Percentiles rank a stretch among this genome's conserved stretches.
These are phyloP conservation scores for Rhinogobio ventralis DNA, from an alignment of 2,797 vertebrate species.

Conservation along the genomic window DNA sequence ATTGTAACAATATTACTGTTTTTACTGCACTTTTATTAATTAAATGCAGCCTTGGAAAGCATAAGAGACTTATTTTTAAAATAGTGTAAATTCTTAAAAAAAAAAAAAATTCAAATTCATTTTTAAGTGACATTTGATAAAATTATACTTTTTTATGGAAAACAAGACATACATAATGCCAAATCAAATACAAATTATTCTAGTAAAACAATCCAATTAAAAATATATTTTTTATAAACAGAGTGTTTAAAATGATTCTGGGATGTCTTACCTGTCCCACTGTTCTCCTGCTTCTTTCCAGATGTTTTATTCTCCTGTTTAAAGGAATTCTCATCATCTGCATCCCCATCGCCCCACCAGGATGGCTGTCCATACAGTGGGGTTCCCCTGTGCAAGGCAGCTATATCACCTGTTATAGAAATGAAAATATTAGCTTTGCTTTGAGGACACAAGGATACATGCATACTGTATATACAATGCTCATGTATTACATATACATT, in stretches of 20 bases:
- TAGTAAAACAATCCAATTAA: not conserved
- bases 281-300: slow-evolving; percentile 82
- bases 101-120: too few relatives aligned
- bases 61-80: not conserved
- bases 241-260: not conserved
- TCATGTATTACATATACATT: not conserved
- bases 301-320: slow-evolving; percentile 87
- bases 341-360: slow-evolving; percentile 98
- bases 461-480: not conserved
- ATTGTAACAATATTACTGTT: too few relatives aligned
- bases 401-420: slow-evolving; percentile 77
- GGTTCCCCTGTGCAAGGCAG: slow-evolving; percentile 91
- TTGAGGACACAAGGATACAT: not conserved
- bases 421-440: not conserved
- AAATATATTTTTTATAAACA: not conserved
- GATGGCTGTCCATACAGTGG: slow-evolving; percentile 96
- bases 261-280: slow-evolving; percentile 79
- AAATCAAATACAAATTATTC: not conserved
- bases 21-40: not conserved
- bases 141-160: not conserved
- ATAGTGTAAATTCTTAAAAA: too few relatives aligned
- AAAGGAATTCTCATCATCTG: slow-evolving; percentile 89
- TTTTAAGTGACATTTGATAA: not conserved
- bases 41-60: not conserved
- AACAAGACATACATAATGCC: not conserved